phyloP scores from a whole-genome alignment of 2,888 invertebrate species.

The Lycocerus yunnanus region DNA sequence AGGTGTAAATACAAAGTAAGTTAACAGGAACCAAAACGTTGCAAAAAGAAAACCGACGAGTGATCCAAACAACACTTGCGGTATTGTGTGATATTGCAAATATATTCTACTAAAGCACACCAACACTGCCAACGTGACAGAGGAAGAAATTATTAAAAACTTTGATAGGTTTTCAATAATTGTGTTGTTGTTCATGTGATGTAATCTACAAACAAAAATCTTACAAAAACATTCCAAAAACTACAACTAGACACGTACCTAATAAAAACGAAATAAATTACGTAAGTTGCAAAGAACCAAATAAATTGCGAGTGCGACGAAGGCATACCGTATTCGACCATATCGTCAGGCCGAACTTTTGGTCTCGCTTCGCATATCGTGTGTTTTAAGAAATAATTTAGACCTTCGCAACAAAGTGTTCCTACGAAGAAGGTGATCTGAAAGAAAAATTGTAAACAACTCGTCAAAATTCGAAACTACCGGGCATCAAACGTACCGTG shows the following conservation, averaged over 20 bases:
- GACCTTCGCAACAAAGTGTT: conserved; percentile 73
- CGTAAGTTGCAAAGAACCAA: conserved; percentile 88
- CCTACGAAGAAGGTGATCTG: conserved; percentile 88
- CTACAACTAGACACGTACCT: conserved; percentile 62
- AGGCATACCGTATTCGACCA: conserved; percentile 87
- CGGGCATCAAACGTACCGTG: conserved; percentile 67
- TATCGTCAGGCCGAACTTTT: conserved; percentile 66
- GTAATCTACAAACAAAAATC: conserved; percentile 63
- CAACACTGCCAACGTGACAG: conserved; percentile 62
- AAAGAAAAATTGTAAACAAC: conserved; percentile 42
- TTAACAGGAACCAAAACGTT: conserved; percentile 79
- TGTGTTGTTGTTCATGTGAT: conserved; percentile 80
- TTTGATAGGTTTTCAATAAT: conserved; percentile 77
- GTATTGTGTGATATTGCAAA: conserved; percentile 81
- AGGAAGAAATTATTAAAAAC: conserved; percentile 66
- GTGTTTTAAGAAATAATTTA: conserved; percentile 82
- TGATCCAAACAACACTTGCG: conserved; percentile 81
- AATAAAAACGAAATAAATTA: conserved; percentile 82
- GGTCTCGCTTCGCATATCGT: conserved; percentile 82
- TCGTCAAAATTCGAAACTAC: no score
- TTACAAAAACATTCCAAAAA: neutral
- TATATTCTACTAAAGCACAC: conserved; percentile 79
- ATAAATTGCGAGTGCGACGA: conserved; percentile 90
- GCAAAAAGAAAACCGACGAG: conserved; percentile 76
- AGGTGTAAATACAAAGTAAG: conserved; percentile 80